Evolutionary conservation across 2,888 invertebrate species (phyloP).

Genomic region (Lithophane ornitopus): DNA sequence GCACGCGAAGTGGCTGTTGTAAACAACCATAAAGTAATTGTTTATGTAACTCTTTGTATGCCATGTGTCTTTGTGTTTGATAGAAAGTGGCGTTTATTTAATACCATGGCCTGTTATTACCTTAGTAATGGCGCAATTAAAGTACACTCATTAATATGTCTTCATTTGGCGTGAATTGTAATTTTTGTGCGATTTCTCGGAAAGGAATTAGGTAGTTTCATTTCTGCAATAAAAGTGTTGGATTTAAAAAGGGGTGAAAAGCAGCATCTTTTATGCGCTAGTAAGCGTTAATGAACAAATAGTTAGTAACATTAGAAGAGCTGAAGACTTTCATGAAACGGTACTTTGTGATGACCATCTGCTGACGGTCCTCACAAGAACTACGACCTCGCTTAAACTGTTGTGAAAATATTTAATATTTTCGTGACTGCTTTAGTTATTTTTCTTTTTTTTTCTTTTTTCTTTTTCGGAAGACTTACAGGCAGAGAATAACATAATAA

Average conservation of each 20-base stretch:
- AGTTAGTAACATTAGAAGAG: too few relatives aligned
- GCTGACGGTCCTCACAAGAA: too few relatives aligned
- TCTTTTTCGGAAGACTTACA: too few relatives aligned
- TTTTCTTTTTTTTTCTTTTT: too few relatives aligned
- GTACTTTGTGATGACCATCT: neutral
- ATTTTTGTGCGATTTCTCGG: neutral
- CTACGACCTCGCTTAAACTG: too few relatives aligned
- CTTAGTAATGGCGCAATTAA: constrained; percentile 20
- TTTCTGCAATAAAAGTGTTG: too few relatives aligned
- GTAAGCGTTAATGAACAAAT: too few relatives aligned
- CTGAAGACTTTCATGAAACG: neutral
- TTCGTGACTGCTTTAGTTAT: neutral
- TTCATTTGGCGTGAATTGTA: constrained; percentile 9
- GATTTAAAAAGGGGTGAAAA: too few relatives aligned
- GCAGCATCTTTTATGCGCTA: too few relatives aligned
- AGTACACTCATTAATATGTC: constrained; percentile 9
- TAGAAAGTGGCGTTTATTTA: constrained; percentile 29
- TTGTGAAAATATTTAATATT: neutral
- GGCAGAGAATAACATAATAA: too few relatives aligned
- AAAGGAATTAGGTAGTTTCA: neutral
- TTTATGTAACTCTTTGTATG: constrained; percentile 38
- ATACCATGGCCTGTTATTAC: constrained; percentile 17
- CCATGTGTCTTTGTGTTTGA: constrained; percentile 29
- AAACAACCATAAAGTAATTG: constrained; percentile 7
- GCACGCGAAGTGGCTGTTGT: constrained; percentile 50